These are phyloP conservation scores for Streblospio benedicti DNA, from an alignment of 1,140 invertebrate species.

Conservation along the genomic window DNA sequence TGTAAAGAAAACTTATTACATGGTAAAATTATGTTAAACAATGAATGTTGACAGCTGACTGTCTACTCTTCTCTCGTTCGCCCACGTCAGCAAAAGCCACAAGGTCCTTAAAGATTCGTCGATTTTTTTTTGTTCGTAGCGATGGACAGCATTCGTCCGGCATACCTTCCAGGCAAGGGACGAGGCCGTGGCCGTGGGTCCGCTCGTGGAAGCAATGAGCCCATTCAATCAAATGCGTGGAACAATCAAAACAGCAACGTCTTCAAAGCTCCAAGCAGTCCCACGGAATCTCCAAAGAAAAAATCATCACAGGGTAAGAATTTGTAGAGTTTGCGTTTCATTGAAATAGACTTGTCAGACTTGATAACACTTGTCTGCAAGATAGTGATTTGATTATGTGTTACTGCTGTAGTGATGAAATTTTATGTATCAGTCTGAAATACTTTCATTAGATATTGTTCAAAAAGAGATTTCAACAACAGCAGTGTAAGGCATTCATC, in stretches of 20 bases:
- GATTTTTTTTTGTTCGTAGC: no score
- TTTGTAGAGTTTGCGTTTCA: not conserved
- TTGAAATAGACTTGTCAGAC: no score
- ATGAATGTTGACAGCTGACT: no score
- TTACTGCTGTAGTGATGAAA: no score
- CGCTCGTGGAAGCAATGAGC: not conserved
- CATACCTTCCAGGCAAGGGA: slow-evolving; percentile 26
- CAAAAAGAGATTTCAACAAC: not conserved
- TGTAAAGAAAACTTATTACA: no score
- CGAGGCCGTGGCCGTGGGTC: slow-evolving; percentile 24
- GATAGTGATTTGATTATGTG: no score
- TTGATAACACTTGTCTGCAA: no score
- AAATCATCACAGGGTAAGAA: not conserved
- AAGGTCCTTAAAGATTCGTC: no score
- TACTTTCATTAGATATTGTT: not conserved
- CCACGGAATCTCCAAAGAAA: not conserved
- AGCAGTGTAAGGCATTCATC: not conserved
- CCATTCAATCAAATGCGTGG: not conserved
- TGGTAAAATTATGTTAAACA: no score
- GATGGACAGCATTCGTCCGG: slow-evolving; percentile 18
- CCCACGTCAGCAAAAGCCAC: no score
- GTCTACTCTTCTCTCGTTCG: no score
- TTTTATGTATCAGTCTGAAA: not conserved
- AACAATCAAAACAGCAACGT: not conserved
- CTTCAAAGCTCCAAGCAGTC: not conserved